Conservation (phyloP, 2,888 invertebrate species). For the Schizotus pectinicornis region DNA sequence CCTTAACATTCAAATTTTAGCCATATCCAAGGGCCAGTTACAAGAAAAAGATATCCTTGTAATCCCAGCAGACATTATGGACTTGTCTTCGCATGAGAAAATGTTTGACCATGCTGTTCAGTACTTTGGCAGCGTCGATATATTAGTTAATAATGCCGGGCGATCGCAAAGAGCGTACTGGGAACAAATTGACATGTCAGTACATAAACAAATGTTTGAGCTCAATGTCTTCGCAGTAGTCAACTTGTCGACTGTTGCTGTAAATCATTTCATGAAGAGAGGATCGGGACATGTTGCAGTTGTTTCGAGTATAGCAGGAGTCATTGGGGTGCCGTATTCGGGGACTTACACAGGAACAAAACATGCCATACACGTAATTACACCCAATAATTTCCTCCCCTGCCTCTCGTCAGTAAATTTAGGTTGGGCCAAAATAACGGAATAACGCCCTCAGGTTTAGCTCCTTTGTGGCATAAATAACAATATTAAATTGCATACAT, state of each 20-base stretch:
- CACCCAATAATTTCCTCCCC: too few relatives aligned
- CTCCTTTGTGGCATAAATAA: too few relatives aligned
- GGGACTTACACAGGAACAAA: constrained; percentile 77
- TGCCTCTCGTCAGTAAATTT: too few relatives aligned
- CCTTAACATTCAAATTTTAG: constrained; percentile 45
- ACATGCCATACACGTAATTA: constrained; percentile 73
- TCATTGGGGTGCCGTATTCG: constrained; percentile 70
- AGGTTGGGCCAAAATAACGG: too few relatives aligned
- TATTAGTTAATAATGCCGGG: constrained; percentile 83
- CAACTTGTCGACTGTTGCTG: constrained; percentile 71
- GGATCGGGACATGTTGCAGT: constrained; percentile 75
- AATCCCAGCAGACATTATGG: constrained; percentile 71
- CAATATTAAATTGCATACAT: too few relatives aligned
- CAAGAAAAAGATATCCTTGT: constrained; percentile 69
- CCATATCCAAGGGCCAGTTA: constrained; percentile 56
- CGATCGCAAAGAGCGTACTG: constrained; percentile 77
- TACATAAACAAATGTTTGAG: constrained; percentile 77
- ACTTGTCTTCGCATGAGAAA: constrained; percentile 65
- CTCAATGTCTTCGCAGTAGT: constrained; percentile 78
- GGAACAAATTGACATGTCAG: constrained; percentile 71
- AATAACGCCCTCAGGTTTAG: too few relatives aligned
- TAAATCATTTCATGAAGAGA: constrained; percentile 67
- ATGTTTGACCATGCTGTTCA: constrained; percentile 67
- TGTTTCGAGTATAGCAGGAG: constrained; percentile 77
- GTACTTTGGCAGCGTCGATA: constrained; percentile 75